phyloP scores from a whole-genome alignment of 2,797 vertebrate genomes.

The Benthosema pterotum region DNA sequence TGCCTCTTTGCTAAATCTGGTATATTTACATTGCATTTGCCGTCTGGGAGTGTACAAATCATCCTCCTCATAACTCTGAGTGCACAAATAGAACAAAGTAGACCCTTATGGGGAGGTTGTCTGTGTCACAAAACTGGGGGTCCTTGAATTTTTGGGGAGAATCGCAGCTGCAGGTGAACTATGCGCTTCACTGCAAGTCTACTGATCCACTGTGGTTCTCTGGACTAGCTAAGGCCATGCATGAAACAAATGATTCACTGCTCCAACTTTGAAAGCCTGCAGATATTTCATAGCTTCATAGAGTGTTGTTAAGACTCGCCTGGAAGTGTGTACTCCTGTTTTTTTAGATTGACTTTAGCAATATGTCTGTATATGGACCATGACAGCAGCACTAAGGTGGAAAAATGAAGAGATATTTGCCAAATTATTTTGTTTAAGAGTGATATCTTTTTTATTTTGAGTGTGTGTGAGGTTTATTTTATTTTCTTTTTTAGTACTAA shows the following conservation, averaged over 20 bases:
- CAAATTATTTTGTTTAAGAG: slow-evolving; percentile 54
- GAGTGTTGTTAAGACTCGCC: neutral
- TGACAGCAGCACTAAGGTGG: slow-evolving; percentile 24
- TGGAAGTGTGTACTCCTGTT: neutral
- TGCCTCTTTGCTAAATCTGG: too few relatives aligned
- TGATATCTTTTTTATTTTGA: slow-evolving; percentile 30
- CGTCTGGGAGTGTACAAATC: too few relatives aligned
- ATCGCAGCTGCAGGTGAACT: too few relatives aligned
- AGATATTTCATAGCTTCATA: neutral
- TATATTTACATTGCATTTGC: too few relatives aligned
- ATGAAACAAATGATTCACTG: slow-evolving; percentile 1
- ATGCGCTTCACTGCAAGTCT: neutral
- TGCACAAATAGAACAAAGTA: too few relatives aligned
- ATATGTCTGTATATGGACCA: slow-evolving; percentile 18
- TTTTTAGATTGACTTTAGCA: slow-evolving; percentile 2
- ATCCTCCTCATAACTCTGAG: too few relatives aligned
- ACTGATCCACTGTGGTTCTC: neutral
- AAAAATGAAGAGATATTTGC: slow-evolving; percentile 45
- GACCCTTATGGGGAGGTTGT: too few relatives aligned
- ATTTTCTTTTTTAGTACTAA: slow-evolving; percentile 42
- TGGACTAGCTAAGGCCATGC: slow-evolving; percentile 2
- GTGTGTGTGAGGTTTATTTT: neutral
- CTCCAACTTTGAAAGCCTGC: slow-evolving; percentile 5
- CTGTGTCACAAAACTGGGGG: too few relatives aligned
- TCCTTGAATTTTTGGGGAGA: too few relatives aligned